These are phyloP conservation scores for Acridotheres tristis DNA, from an alignment of 2,797 vertebrate species.

Conservation along the genomic window DNA sequence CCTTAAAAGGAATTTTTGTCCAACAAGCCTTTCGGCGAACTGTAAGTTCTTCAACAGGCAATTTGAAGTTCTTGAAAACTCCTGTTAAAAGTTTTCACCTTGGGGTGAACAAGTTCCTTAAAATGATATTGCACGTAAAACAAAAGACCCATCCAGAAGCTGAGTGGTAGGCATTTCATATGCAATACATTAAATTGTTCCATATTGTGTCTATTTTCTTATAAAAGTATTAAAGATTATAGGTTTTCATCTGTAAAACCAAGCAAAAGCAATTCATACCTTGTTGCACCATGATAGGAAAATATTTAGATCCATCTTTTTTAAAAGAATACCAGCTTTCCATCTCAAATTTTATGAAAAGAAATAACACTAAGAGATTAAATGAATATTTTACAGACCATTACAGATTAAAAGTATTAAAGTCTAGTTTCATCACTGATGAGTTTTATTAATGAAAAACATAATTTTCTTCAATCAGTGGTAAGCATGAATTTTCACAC, in stretches of 20 bases:
- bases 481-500: not conserved
- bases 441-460: slow-evolving; percentile 37
- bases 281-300: not conserved
- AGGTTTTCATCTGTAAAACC: not conserved
- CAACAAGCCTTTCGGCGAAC: not conserved
- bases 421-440: slow-evolving; percentile 2
- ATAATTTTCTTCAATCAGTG: not conserved
- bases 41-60: not conserved
- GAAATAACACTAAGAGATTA: not conserved
- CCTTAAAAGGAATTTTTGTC: not conserved
- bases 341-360: slow-evolving; percentile 1
- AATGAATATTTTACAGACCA: slow-evolving; percentile 28
- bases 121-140: not conserved
- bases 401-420: slow-evolving; percentile 1
- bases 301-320: not conserved
- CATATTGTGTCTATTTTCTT: not conserved
- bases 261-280: not conserved
- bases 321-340: not conserved
- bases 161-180: not conserved
- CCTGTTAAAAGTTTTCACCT: not conserved
- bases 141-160: fast-evolving
- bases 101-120: not conserved
- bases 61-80: not conserved
- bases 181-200: not conserved
- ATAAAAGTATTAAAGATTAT: not conserved